Evolutionary conservation across 64 coral and sea anemone species (phyloP).

Genomic region (Porites australiensis): DNA sequence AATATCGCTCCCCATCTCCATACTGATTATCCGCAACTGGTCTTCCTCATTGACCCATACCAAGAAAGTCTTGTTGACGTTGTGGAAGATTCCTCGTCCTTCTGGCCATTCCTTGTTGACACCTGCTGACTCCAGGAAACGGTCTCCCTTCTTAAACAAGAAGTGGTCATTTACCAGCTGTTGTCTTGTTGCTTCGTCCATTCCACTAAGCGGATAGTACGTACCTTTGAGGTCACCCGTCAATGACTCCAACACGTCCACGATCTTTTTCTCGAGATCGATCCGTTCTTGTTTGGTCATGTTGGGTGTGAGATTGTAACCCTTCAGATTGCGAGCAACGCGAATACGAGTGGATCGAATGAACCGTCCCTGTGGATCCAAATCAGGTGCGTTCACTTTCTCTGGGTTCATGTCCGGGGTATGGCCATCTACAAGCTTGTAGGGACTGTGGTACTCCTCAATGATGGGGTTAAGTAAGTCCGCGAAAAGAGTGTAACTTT

Average conservation of each 20-base stretch:
- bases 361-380: constrained; percentile 49
- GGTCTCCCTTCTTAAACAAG: constrained; percentile 95
- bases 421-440: constrained; percentile 59
- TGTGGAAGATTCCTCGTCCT: constrained; percentile 94
- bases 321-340: constrained; percentile 72
- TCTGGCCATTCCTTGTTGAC: constrained; percentile 92
- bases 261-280: constrained; percentile 62
- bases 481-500: constrained; percentile 59
- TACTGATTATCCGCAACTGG: constrained; percentile 95
- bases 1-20: constrained; percentile 93
- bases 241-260: constrained; percentile 46
- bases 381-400: constrained; percentile 53
- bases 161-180: constrained; percentile 92
- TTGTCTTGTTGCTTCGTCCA: constrained; percentile 86
- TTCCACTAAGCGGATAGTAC: constrained; percentile 86
- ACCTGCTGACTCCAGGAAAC: constrained; percentile 92
- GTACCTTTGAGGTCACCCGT: constrained; percentile 43
- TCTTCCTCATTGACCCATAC: constrained; percentile 99
- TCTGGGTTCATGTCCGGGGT: constrained; percentile 64
- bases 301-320: constrained; percentile 58
- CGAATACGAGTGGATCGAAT: constrained; percentile 79
- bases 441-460: constrained; percentile 76
- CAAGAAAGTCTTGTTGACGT: constrained; percentile 89
- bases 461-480: constrained; percentile 60
- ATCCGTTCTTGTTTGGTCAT: constrained; percentile 53